Evolutionary conservation across 2,888 invertebrate genomes (phyloP).

Genomic region (Agrochola lychnidis): DNA sequence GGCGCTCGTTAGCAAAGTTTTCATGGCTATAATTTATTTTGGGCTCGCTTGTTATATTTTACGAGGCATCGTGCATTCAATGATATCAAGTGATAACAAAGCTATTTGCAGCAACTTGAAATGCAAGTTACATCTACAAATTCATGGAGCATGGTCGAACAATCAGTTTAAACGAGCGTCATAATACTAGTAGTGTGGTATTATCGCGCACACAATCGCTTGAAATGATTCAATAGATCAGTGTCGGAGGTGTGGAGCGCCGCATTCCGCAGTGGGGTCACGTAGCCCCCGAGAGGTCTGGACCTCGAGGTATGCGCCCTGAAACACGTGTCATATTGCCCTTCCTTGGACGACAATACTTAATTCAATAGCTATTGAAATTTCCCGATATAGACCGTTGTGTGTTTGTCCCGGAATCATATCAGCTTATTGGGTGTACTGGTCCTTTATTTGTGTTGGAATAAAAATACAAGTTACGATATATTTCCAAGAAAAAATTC

Average conservation of each 20-base stretch:
- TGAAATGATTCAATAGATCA: slow-evolving; percentile 80
- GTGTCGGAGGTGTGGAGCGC: slow-evolving; percentile 66
- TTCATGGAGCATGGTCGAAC: slow-evolving; percentile 51
- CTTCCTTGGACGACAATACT: slow-evolving; percentile 69
- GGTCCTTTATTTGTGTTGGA: slow-evolving; percentile 27
- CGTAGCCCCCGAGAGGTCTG: slow-evolving; percentile 68
- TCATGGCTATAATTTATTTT: slow-evolving; percentile 26
- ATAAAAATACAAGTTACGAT: slow-evolving; percentile 17
- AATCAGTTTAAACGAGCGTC: slow-evolving; percentile 66
- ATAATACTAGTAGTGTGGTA: slow-evolving; percentile 62
- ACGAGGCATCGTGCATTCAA: slow-evolving; percentile 9
- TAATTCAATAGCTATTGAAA: slow-evolving; percentile 66
- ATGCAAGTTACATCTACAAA: slow-evolving; percentile 48
- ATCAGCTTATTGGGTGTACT: slow-evolving; percentile 46
- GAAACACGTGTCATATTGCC: slow-evolving; percentile 71
- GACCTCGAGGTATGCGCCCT: slow-evolving; percentile 66
- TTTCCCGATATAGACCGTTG: slow-evolving; percentile 43
- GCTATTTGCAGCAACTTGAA: slow-evolving; percentile 38
- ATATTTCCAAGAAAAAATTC: not conserved
- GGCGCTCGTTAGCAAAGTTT: slow-evolving; percentile 39
- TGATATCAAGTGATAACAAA: slow-evolving; percentile 12
- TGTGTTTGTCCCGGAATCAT: slow-evolving; percentile 54
- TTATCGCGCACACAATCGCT: slow-evolving; percentile 74
- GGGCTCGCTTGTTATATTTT: slow-evolving; percentile 12
- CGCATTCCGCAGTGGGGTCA: slow-evolving; percentile 74